phyloP scores from a whole-genome alignment of 1,140 invertebrate genomes.

The Dryas iulia region DNA sequence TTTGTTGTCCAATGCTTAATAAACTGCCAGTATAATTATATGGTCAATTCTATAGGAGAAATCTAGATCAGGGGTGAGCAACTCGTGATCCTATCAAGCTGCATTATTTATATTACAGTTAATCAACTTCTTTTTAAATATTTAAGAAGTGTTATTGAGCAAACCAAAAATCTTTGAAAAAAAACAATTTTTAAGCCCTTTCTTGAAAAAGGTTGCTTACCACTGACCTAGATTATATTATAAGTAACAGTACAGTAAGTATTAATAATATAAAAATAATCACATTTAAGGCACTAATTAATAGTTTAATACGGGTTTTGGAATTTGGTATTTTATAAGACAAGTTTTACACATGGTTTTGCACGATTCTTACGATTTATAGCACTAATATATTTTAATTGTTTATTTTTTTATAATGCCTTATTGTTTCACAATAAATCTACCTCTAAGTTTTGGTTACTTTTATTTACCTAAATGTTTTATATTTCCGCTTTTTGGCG shows the following conservation, averaged over 20 bases:
- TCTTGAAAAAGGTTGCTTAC: too few species aligned
- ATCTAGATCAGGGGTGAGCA: too few species aligned
- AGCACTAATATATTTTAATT: neutral
- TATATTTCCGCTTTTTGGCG: too few species aligned
- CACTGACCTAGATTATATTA: too few species aligned
- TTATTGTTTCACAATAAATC: neutral
- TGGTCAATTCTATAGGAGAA: neutral
- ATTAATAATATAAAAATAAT: neutral
- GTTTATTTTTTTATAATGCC: neutral
- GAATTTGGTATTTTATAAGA: constrained; percentile 1
- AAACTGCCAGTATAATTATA: neutral
- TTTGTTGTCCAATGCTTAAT: too few species aligned
- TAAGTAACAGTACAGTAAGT: too few species aligned
- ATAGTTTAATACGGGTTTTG: neutral
- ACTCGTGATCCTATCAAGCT: too few species aligned
- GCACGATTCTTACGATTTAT: neutral
- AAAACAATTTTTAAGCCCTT: too few species aligned
- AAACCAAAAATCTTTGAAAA: too few species aligned
- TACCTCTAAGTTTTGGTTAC: neutral
- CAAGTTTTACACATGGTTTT: neutral
- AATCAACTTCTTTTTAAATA: too few species aligned
- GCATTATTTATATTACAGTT: too few species aligned
- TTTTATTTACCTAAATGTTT: neutral
- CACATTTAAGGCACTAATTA: neutral
- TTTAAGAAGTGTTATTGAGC: too few species aligned